phyloP scores from a whole-genome alignment of 2,797 vertebrate genomes.

The Myotis daubentonii region DNA sequence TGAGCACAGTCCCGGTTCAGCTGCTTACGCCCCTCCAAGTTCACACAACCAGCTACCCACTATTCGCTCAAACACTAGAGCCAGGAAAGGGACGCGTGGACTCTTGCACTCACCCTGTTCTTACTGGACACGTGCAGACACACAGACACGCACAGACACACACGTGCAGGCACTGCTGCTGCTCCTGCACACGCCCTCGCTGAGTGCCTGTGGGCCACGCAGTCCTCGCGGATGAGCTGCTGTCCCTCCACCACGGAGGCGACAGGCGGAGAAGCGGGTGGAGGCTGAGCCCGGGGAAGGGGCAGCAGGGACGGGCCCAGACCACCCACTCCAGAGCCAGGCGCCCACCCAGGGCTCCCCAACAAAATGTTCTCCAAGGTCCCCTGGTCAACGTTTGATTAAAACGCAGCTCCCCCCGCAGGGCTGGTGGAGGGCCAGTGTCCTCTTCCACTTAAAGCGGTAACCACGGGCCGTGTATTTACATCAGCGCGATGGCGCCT shows the following conservation, averaged over 20 bases:
- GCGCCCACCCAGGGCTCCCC: neutral
- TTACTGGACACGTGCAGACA: neutral
- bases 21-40: too few species aligned
- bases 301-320: neutral
- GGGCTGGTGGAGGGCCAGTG: neutral
- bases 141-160: neutral
- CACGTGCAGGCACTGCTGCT: accelerated
- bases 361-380: neutral
- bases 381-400: neutral
- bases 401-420: neutral
- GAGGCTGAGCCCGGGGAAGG: too few species aligned
- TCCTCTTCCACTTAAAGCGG: neutral
- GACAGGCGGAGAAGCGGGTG: neutral
- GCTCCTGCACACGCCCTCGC: neutral
- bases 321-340: neutral
- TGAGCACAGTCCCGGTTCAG: neutral
- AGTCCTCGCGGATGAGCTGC: neutral
- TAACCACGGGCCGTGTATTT: neutral
- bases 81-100: neutral
- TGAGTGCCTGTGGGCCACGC: too few species aligned
- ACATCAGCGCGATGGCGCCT: neutral
- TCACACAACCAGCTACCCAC: neutral
- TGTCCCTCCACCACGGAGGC: neutral
- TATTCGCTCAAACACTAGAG: neutral
- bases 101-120: neutral